Evolutionary conservation across 2,113 vertebrate species (phyloP).

Genomic region (Ageneiosus marmoratus): DNA sequence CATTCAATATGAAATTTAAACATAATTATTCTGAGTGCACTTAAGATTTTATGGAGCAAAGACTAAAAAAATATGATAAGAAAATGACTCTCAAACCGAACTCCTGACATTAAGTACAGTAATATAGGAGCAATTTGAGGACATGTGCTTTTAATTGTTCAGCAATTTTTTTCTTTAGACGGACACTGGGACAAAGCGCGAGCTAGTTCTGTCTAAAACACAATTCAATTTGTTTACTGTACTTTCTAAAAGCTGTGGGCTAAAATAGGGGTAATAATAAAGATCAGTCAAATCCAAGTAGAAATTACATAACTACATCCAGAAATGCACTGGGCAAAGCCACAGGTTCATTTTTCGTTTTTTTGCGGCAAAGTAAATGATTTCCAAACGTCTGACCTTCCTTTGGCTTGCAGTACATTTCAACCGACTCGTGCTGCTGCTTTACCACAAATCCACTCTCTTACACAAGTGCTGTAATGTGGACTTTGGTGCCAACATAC

Average conservation of each 20-base stretch:
- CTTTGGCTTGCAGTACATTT: background rate
- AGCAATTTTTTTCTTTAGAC: background rate
- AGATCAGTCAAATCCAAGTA: conserved; percentile 4
- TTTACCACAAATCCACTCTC: background rate
- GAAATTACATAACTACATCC: conserved; percentile 21
- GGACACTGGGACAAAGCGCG: background rate
- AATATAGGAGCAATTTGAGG: background rate
- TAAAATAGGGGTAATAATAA: conserved; percentile 14
- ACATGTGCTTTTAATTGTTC: background rate
- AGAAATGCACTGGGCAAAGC: conserved; percentile 22
- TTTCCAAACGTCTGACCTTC: conserved; percentile 26
- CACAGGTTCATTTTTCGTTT: background rate
- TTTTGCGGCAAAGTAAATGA: conserved; percentile 9
- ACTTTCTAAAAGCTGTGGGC: background rate
- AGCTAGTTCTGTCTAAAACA: background rate
- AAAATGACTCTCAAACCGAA: background rate
- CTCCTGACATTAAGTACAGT: background rate
- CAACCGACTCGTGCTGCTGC: background rate
- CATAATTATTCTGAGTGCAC: no score
- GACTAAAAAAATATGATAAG: background rate
- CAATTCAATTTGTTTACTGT: conserved; percentile 10
- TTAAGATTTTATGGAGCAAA: background rate
- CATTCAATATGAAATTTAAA: no score
- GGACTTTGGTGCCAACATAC: background rate
- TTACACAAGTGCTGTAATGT: background rate